Evolutionary conservation across 2,797 vertebrate species (phyloP), one percentile per base, ranked within the genome.

Genomic region (Acipenser transmontanus): DNA sequence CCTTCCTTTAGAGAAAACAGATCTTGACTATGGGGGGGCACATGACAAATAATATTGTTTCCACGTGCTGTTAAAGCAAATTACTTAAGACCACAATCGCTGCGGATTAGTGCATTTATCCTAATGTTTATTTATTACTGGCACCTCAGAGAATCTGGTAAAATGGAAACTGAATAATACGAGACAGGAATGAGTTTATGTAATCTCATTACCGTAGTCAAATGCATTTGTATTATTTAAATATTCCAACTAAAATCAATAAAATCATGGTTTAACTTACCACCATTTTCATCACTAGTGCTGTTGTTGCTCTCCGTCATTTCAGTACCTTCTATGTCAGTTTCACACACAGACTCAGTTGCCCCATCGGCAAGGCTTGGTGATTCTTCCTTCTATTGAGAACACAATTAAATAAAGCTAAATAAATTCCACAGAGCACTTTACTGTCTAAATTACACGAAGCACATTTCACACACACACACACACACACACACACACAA

Each of bases 331-430:
- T 91, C 89, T 81, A 91, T 77, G 73, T 92, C 90, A 70, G 88
- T 85, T 72, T 92, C 90, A 78, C 87, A 89, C 81, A 85, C 88
- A 85, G 90, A 81, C 85, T 91, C 88, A 84, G 90, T 69, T 6
- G 86, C 82, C 78, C 83, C 89, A 72, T 89, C 88, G 74, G 75
- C 72, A 66, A 83, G 77, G 77, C 84, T 86, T 70, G 85, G 74
- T 48, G 88, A 86, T 78, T 91, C 91, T 82, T 91, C 89, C 83
- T 91, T 91, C 91, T 92, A 63, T 8, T 69, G 71, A 72, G 70
- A 67, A 76, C 56, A 66, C 68, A 72, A 63, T 47, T 57, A 65
- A 65, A 69, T 47, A 49, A 66, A 49, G 47, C 49, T 48, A 59
- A 66, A 20, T 51, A 14, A 61, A 61, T 65, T 56, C 57, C 68